These are phyloP conservation scores for Psix sp. DNA, from an alignment of 1,140 invertebrate species.

Conservation along the genomic window DNA sequence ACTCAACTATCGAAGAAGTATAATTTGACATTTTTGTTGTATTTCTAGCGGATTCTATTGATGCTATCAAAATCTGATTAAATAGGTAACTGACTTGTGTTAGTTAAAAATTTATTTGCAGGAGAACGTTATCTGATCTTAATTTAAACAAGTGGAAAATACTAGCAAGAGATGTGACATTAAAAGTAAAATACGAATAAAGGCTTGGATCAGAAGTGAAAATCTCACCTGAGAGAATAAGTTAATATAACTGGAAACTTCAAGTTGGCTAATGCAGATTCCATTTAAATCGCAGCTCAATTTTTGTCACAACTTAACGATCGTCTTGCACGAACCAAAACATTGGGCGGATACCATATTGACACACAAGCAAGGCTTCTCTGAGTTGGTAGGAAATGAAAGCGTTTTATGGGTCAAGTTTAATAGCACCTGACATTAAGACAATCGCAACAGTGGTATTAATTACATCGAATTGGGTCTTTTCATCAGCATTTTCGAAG, in stretches of 20 bases:
- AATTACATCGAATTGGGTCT: too few relatives aligned
- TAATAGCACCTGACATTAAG: too few relatives aligned
- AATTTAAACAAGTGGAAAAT: constrained; percentile 26
- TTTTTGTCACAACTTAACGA: constrained; percentile 33
- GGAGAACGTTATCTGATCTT: constrained; percentile 37
- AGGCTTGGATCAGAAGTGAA: constrained; percentile 44
- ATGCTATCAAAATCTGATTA: constrained; percentile 35
- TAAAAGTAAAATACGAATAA: constrained; percentile 46
- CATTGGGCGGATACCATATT: constrained; percentile 20
- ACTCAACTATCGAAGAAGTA: neutral
- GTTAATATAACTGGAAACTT: constrained; percentile 48
- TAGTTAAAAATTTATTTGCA: constrained; percentile 38
- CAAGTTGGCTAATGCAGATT: constrained; percentile 28
- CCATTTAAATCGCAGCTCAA: constrained; percentile 26
- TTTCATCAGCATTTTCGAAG: too few relatives aligned
- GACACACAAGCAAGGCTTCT: constrained; percentile 41
- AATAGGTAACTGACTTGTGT: too few relatives aligned
- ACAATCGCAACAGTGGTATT: too few relatives aligned
- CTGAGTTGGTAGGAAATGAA: too few relatives aligned
- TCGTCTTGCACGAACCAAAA: constrained; percentile 36
- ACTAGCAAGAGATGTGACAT: constrained; percentile 36
- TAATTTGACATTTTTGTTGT: constrained; percentile 16
- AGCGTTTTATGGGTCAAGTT: too few relatives aligned
- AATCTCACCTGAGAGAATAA: constrained; percentile 42
- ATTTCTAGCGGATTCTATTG: too few relatives aligned